Conservation (phyloP, 2,113 vertebrate genomes). For the Lepisosteus oculatus region DNA sequence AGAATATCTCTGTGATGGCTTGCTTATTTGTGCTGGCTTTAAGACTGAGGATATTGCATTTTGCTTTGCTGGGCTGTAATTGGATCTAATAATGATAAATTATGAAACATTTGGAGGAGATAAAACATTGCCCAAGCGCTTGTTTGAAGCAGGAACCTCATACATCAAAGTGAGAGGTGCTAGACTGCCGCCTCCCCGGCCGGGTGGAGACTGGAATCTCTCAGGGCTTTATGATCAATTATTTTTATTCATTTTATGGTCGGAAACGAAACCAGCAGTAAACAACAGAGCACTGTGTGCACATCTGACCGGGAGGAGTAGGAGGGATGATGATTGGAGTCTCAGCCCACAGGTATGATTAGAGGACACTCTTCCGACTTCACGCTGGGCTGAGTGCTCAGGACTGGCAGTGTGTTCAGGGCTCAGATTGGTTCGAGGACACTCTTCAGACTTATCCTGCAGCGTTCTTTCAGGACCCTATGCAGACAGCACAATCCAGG, state of each 20-base stretch:
- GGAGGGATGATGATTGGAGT: slow-evolving; percentile 32
- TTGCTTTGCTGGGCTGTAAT: slow-evolving; percentile 38
- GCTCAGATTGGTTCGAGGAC: background rate
- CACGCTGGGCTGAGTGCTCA: background rate
- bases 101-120: slow-evolving; percentile 49
- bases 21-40: slow-evolving; percentile 50
- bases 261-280: slow-evolving; percentile 34
- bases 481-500: too few relatives aligned
- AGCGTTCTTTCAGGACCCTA: background rate
- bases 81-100: slow-evolving; percentile 53
- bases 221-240: slow-evolving; percentile 45
- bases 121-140: slow-evolving; percentile 35
- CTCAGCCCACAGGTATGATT: slow-evolving; percentile 5
- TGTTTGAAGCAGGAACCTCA: slow-evolving; percentile 33
- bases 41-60: slow-evolving; percentile 39
- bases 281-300: slow-evolving; percentile 41
- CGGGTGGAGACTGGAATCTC: slow-evolving; percentile 15
- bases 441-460: background rate
- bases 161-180: slow-evolving; percentile 34
- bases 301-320: slow-evolving; percentile 42
- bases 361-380: background rate
- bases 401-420: background rate
- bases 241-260: slow-evolving; percentile 43
- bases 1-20: slow-evolving; percentile 25
- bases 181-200: slow-evolving; percentile 27